phyloP scores from a whole-genome alignment of 2,113 vertebrate species.

The Oncorhynchus kisutch region DNA sequence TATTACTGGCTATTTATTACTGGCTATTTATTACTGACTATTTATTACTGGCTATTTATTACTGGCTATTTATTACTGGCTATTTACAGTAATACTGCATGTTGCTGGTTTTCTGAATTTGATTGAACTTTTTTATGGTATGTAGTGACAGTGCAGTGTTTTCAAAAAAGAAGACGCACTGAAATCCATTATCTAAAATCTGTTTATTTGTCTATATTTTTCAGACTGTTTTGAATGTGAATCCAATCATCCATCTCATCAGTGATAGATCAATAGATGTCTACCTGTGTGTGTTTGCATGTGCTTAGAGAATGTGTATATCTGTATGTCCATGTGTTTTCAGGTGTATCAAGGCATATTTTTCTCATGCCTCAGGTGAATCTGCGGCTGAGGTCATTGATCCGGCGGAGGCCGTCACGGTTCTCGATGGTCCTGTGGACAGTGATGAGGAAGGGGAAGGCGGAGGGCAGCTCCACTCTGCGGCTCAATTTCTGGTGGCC shows the following conservation, averaged over 20 bases:
- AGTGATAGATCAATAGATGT: no score
- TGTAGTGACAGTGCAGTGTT: neutral
- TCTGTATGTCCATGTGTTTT: neutral
- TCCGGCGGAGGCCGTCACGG: constrained; percentile 70
- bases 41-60: no score
- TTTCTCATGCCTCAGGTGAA: constrained; percentile 41
- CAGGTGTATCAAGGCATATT: neutral
- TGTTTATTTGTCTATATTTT: neutral
- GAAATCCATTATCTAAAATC: neutral
- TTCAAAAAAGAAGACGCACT: neutral
- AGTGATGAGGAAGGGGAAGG: constrained; percentile 76
- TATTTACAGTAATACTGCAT: neutral
- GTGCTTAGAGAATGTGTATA: neutral
- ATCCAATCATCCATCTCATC: no score
- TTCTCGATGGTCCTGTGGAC: constrained; percentile 75
- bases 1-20: no score
- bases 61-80: no score
- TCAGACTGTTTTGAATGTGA: neutral
- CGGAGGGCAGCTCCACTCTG: constrained; percentile 73
- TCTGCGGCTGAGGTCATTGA: constrained; percentile 68
- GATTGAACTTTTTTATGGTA: neutral
- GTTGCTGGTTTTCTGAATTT: neutral
- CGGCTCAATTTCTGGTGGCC: constrained; percentile 74
- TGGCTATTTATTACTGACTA: no score
- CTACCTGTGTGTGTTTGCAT: no score